Conservation (phyloP, 1,140 invertebrate species). For the Luehdorfia chinensis region DNA sequence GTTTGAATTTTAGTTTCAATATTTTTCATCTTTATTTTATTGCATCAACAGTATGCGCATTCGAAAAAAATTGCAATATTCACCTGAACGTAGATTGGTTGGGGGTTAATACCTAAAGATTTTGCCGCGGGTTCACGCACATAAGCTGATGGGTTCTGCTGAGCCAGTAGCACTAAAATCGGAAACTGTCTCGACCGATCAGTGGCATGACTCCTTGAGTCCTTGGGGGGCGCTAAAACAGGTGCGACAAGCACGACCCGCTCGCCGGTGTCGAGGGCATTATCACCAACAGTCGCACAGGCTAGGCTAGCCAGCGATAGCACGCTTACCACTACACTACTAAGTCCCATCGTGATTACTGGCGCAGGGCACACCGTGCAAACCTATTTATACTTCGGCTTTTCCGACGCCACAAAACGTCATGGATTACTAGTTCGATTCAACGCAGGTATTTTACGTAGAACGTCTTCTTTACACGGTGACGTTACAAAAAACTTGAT, state of each 20-base stretch:
- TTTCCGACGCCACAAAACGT: conserved; percentile 48
- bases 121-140: conserved; percentile 45
- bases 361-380: conserved; percentile 49
- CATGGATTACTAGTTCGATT: conserved; percentile 31
- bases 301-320: conserved; percentile 37
- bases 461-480: conserved; percentile 44
- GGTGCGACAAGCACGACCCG: conserved; percentile 55
- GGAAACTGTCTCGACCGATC: conserved; percentile 61
- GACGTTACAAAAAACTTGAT: conserved; percentile 44
- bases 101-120: conserved; percentile 43
- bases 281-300: conserved; percentile 45
- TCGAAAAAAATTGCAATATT: no score
- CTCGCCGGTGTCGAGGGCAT: conserved; percentile 49
- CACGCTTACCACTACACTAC: conserved; percentile 47
- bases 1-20: no score
- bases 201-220: conserved; percentile 44
- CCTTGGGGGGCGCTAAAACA: conserved; percentile 56
- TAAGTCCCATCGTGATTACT: conserved; percentile 59
- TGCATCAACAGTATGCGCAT: no score
- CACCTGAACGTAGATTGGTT: conserved; percentile 69
- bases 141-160: conserved; percentile 30
- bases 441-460: conserved; percentile 35
- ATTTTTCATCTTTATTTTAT: no score
- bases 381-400: conserved; percentile 68
- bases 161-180: conserved; percentile 57